Conservation (phyloP, 2,113 vertebrate genomes). For the Coregonus clupeaformis region DNA sequence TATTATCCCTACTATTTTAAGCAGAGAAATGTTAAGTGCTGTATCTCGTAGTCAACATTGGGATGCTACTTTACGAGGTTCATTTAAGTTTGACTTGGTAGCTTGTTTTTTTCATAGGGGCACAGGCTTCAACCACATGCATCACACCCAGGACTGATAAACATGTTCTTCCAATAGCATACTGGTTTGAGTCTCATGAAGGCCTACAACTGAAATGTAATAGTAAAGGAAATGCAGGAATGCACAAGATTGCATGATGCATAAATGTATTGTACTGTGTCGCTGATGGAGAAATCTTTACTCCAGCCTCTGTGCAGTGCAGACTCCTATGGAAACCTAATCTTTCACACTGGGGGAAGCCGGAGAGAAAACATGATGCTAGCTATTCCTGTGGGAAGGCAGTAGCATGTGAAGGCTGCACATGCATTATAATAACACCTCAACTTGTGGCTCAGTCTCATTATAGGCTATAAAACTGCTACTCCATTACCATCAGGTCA, state of each 20-base stretch:
- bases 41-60: neutral
- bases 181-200: no score
- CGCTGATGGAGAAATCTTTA: slow-evolving; percentile 12
- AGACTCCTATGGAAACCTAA: no score
- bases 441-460: slow-evolving; percentile 28
- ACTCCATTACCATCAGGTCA: slow-evolving; percentile 32
- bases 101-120: no score
- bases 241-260: no score
- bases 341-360: slow-evolving; percentile 36
- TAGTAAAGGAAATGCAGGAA: no score
- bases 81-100: neutral
- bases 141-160: no score
- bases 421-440: slow-evolving; percentile 34
- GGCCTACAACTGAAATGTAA: no score
- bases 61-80: neutral
- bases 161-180: no score
- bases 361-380: neutral
- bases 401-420: slow-evolving; percentile 47
- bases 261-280: neutral
- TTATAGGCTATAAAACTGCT: slow-evolving; percentile 31
- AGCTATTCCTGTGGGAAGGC: slow-evolving; percentile 37
- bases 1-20: no score
- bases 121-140: no score
- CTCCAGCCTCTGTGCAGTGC: no score
- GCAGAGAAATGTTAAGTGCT: neutral